These are phyloP conservation scores for Eupelmus urozonus DNA, from an alignment of 2,888 invertebrate genomes.

Conservation along the genomic window DNA sequence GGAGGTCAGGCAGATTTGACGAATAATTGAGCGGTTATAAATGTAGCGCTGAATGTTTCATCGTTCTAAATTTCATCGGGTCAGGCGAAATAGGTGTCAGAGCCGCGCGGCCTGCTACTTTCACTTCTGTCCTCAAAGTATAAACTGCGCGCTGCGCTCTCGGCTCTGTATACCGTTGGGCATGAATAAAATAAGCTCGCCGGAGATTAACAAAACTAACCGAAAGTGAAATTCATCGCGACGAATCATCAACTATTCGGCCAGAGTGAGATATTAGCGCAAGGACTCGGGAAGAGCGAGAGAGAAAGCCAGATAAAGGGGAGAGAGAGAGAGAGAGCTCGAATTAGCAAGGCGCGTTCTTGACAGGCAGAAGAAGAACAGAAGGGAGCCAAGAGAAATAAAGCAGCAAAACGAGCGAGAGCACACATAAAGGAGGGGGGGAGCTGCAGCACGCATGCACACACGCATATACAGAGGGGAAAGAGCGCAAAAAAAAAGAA, in stretches of 20 bases:
- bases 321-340: slow-evolving; percentile 35
- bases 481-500: slow-evolving; percentile 22
- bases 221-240: slow-evolving; percentile 17
- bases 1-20: not conserved
- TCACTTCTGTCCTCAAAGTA: too few species aligned
- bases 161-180: not conserved
- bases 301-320: not conserved
- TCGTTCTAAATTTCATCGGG: too few species aligned
- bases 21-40: too few species aligned
- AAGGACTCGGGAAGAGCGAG: slow-evolving; percentile 42
- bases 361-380: slow-evolving; percentile 43
- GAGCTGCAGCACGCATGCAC: not conserved
- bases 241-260: slow-evolving; percentile 36
- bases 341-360: slow-evolving; percentile 54
- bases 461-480: slow-evolving; percentile 5
- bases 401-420: slow-evolving; percentile 40
- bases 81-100: too few species aligned
- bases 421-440: slow-evolving; percentile 25
- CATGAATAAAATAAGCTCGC: slow-evolving; percentile 15
- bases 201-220: too few species aligned
- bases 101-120: too few species aligned
- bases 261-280: slow-evolving; percentile 49
- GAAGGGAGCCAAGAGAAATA: slow-evolving; percentile 41
- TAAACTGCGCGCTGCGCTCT: too few species aligned
- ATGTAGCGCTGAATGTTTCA: too few species aligned